Base-by-base conservation (phyloP, 2,113 vertebrate genomes). In the Mustela lutreola region DNA sequence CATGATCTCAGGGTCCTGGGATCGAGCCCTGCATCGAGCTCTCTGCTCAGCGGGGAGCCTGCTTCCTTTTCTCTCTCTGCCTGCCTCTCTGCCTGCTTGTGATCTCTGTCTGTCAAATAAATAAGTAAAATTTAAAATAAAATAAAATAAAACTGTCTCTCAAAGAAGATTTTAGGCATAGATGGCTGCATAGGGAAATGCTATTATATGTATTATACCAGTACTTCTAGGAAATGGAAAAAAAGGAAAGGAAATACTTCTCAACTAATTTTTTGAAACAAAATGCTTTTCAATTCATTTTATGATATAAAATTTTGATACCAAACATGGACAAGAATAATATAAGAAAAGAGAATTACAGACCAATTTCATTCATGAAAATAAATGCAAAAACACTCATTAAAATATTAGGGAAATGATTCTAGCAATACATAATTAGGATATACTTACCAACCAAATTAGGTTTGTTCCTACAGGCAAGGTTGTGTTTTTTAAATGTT, bases 341-440 rank as follows among this genome's bases (percentile, higher is more conserved):
- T 60, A 88, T 14, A 76, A 82, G 75, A 62, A 89, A 93, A 33
- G 21, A 81, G 91, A 95, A 88, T 88, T 67, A 88, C 11, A 63
- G 65, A 36, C 45, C n/a, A 82, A n/a, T 50, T 63, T 87, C 12
- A 26, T 12, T 80, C 14, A 33, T 45, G 31, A 91, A 71, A 19
- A 60, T 85, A 91, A 91, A 81, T 65, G 22, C 56, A 87, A 67
- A 96, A 65, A 48, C 1, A 2, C 36, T 82, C 33, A 87, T 58
- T 7, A 71, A 94, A 82, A 60, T 42, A 65, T 62, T 86, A 86
- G 36, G 6, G 65, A 56, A 91, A 87, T 81, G 22, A 53, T 87
- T 42, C 45, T 56, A 81, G 45, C 0, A 31, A 91, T 50, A 81
- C 28, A 31, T 71, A 94, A 94, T 80, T 63, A 94, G 8, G 39